Evolutionary conservation across 2,888 invertebrate genomes (phyloP).

Genomic region (Thymelicus sylvestris): DNA sequence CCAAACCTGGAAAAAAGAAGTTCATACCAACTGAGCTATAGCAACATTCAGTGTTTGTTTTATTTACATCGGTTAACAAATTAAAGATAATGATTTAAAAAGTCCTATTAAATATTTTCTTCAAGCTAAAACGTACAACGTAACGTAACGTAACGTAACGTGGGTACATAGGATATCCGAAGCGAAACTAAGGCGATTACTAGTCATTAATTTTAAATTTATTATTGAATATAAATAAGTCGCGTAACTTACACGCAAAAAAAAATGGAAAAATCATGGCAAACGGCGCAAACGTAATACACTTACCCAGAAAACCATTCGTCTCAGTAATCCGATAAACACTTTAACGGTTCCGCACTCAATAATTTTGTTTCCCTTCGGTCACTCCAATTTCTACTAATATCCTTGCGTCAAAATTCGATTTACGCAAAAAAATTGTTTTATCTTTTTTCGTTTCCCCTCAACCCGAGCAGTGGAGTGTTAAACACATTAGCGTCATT

Average conservation of each 20-base stretch:
- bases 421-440: constrained; percentile 72
- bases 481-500: constrained; percentile 68
- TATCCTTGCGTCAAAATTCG: constrained; percentile 72
- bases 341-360: constrained; percentile 65
- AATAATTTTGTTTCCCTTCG: constrained; percentile 74
- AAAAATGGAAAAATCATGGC: constrained; percentile 43
- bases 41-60: too few species aligned
- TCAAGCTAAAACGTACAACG: too few species aligned
- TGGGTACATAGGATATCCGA: too few species aligned
- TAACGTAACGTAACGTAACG: too few species aligned
- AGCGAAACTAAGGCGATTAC: too few species aligned
- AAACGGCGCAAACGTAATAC: constrained; percentile 27
- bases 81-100: too few species aligned
- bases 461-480: constrained; percentile 60
- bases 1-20: too few species aligned
- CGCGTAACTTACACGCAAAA: constrained; percentile 50
- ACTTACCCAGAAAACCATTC: constrained; percentile 48
- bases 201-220: too few species aligned
- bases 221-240: too few species aligned
- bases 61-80: too few species aligned
- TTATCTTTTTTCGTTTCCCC: constrained; percentile 56
- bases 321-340: constrained; percentile 69
- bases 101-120: too few species aligned
- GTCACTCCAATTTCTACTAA: constrained; percentile 75
- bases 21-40: too few species aligned